Conservation (phyloP, 2,888 invertebrate species). For the Microplitis manilae region DNA sequence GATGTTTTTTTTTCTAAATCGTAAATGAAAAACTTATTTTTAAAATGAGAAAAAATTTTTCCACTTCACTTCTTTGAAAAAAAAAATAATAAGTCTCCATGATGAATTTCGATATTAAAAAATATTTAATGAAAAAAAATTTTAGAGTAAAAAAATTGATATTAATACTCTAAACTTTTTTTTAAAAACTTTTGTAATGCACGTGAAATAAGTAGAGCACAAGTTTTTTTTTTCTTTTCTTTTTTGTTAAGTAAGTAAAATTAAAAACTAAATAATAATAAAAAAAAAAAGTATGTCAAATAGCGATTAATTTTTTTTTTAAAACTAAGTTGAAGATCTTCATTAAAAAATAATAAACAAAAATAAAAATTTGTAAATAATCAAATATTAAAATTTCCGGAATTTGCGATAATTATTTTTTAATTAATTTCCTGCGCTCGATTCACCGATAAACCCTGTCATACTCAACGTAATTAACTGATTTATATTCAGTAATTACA, state of each 20-base stretch:
- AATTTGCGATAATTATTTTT: background rate
- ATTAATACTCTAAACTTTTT: background rate
- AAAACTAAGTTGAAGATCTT: too few species aligned
- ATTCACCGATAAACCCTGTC: background rate
- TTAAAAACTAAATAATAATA: background rate
- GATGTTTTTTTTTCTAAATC: too few species aligned
- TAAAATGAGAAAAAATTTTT: too few species aligned
- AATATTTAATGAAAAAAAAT: too few species aligned
- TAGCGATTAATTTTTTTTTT: background rate
- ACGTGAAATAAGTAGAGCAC: background rate
- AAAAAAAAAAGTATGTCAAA: background rate
- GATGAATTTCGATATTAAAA: too few species aligned
- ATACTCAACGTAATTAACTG: background rate
- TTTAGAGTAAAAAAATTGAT: too few species aligned
- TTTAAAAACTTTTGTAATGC: background rate
- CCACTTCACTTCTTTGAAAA: too few species aligned
- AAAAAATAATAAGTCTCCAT: too few species aligned
- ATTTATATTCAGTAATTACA: background rate
- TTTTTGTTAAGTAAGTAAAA: background rate
- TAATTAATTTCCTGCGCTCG: background rate
- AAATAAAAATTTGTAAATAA: too few species aligned
- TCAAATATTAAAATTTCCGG: too few species aligned
- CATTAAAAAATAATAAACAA: too few species aligned
- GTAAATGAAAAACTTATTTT: too few species aligned
- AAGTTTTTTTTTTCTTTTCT: background rate